Conservation (phyloP, 2,797 vertebrate species). For the Notoglanidium macrostoma region DNA sequence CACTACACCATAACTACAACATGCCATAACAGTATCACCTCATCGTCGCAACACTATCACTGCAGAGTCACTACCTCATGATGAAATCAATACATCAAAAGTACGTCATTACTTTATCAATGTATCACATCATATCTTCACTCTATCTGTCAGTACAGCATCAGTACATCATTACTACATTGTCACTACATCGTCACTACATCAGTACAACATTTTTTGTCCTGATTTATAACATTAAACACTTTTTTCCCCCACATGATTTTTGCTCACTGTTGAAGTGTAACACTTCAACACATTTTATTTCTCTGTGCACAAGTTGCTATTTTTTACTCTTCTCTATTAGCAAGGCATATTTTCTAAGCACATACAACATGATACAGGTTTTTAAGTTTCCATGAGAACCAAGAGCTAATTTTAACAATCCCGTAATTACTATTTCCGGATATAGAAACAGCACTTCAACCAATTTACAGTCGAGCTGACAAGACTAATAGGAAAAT, state of each 20-base stretch:
- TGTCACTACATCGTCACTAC: not conserved
- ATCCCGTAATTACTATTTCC: slow-evolving; percentile 70
- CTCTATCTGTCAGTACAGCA: not conserved
- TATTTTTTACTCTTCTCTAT: slow-evolving; percentile 73
- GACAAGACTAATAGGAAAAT: slow-evolving; percentile 71
- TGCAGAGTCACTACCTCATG: not conserved
- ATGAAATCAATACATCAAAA: too few species aligned
- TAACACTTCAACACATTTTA: not conserved
- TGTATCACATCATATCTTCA: not conserved
- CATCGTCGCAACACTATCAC: not conserved
- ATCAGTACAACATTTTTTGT: not conserved
- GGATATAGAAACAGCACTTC: slow-evolving; percentile 74
- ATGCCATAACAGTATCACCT: not conserved
- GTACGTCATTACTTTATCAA: not conserved
- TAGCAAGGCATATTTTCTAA: slow-evolving; percentile 53
- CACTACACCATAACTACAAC: not conserved
- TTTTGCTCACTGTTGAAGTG: not conserved
- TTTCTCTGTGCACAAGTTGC: slow-evolving; percentile 20
- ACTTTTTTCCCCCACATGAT: too few species aligned
- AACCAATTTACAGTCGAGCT: slow-evolving; percentile 73
- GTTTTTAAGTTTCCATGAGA: slow-evolving; percentile 70
- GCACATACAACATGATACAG: not conserved
- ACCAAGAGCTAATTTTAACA: slow-evolving; percentile 69
- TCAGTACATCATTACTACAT: not conserved
- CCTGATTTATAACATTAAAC: not conserved